Evolutionary conservation across 2,113 vertebrate species (phyloP), one percentile per base, ranked within the genome.

Genomic region (Paracanthobrama guichenoti): DNA sequence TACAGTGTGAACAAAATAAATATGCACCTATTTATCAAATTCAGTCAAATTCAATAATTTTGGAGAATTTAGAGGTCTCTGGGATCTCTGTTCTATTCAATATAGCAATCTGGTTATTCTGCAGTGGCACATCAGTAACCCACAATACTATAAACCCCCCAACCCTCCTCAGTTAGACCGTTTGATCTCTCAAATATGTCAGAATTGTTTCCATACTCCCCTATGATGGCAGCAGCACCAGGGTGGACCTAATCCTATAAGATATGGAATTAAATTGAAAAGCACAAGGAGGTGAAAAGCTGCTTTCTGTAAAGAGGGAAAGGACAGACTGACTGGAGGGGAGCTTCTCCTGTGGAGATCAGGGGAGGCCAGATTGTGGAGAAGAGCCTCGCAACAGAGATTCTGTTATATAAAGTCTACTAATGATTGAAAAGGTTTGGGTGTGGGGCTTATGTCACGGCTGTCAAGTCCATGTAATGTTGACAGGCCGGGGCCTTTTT

Each of bases 181-280:
- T 89, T 88, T 89, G 87, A 87, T 87, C 78, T 88, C 44, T 88
- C 89, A 94, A 93, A 92, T 92, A 91, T 93, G 93, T 95, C 92
- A 94, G 91, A 92, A 93, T 92, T 92, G 93, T 94, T 94, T 95
- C 93, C 92, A 93, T 95, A 94, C 92, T 94, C 91, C 44, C 55
- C 57, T 67, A 81, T 85, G 89, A 85, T 88, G 72, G 88, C 89
- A 87, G 90, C 89, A 86, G 89, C 86, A 87, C 87, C 75, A 80
- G 79, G 88, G 88, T 82, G 87, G 87, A 53, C 85, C 91, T 95
- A 95, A 96, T 95, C 93, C 92, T 89, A 88, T 73, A 90, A 90
- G 92, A 94, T 92, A 93, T 90, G 88, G 92, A 94, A 94, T 95
- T 92, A 95, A 94, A 95, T 93, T 93, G 91, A 91, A 95, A 95